phyloP scores from a whole-genome alignment of 37 sponge, comb jelly and placozoan species.

The Amphimedon queenslandica region DNA sequence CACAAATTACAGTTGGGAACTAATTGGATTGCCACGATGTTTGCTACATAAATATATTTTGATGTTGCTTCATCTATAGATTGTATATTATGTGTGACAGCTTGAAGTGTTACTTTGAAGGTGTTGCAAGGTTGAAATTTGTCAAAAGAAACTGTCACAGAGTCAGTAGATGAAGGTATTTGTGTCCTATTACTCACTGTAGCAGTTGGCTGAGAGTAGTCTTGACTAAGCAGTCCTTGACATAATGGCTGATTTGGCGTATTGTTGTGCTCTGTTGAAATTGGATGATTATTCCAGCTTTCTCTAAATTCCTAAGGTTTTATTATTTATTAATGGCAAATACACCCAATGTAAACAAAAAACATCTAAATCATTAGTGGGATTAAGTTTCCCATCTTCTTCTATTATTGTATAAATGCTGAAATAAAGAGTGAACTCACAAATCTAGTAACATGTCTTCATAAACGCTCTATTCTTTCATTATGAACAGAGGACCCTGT shows the following conservation, averaged over 20 bases:
- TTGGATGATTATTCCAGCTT: slow-evolving; percentile 34
- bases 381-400: slow-evolving; percentile 10
- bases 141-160: neutral
- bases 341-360: slow-evolving; percentile 37
- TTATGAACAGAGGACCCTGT: slow-evolving; percentile 46
- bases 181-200: too few relatives aligned
- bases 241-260: slow-evolving; percentile 28
- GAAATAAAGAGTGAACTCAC: slow-evolving; percentile 7
- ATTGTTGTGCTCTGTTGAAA: slow-evolving; percentile 27
- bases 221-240: neutral
- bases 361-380: slow-evolving; percentile 39
- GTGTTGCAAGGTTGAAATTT: neutral
- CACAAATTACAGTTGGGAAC: too few relatives aligned
- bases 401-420: slow-evolving; percentile 24
- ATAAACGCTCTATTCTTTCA: slow-evolving; percentile 48
- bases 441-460: slow-evolving; percentile 34
- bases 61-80: too few relatives aligned
- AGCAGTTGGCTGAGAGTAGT: neutral
- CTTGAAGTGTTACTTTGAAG: neutral
- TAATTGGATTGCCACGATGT: too few relatives aligned
- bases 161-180: neutral
- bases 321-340: slow-evolving; percentile 35
- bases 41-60: too few relatives aligned
- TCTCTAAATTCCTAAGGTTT: slow-evolving; percentile 9
- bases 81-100: too few relatives aligned